phyloP scores from a whole-genome alignment of 2,797 vertebrate genomes.

The Acanthurus lineatus region DNA sequence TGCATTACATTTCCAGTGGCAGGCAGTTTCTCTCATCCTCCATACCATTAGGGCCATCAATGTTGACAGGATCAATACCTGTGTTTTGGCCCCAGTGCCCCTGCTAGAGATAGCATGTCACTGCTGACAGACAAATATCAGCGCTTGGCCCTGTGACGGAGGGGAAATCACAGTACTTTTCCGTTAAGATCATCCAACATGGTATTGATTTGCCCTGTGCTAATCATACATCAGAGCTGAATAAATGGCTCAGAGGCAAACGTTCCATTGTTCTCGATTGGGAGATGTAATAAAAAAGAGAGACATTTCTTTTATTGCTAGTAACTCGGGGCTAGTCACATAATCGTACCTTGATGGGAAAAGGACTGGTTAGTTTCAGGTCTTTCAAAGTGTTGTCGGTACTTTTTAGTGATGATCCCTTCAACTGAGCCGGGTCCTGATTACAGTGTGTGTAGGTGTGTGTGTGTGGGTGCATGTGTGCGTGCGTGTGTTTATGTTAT shows the following conservation, averaged over 20 bases:
- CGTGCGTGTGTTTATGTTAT: constrained; percentile 27
- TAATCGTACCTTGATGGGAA: constrained; percentile 94
- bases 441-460: constrained; percentile 30
- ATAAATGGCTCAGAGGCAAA: constrained; percentile 99
- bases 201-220: constrained; percentile 98
- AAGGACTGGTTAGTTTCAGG: constrained; percentile 82
- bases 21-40: constrained; percentile 85
- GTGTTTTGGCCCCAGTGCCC: constrained; percentile 96
- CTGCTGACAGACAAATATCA: constrained; percentile 99
- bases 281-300: constrained; percentile 97
- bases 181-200: constrained; percentile 95
- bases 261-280: constrained; percentile 96
- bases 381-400: constrained; percentile 74
- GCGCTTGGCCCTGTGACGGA: constrained; percentile 85
- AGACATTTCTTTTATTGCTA: constrained; percentile 92
- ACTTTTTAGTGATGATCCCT: constrained; percentile 80
- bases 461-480: constrained; percentile 22
- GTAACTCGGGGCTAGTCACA: constrained; percentile 94
- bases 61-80: constrained; percentile 98
- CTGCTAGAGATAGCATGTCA: constrained; percentile 98
- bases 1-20: constrained; percentile 79
- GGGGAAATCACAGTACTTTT: constrained; percentile 90
- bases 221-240: constrained; percentile 99
- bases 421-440: constrained; percentile 47
- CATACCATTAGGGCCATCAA: constrained; percentile 98